phyloP scores from a whole-genome alignment of 2,888 invertebrate species.

The Ommatoiulus sabulosus region DNA sequence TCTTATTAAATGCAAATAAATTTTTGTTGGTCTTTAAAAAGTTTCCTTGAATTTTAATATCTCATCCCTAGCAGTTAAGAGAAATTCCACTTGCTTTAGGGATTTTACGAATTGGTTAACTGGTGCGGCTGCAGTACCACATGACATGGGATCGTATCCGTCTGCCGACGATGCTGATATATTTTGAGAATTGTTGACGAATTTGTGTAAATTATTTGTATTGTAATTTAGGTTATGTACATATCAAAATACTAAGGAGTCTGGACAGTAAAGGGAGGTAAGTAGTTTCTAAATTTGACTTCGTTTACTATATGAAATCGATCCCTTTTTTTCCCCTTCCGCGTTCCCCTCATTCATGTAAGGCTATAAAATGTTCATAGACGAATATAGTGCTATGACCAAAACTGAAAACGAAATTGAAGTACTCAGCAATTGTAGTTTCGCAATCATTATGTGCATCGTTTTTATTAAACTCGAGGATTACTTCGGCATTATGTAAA shows the following conservation, averaged over 20 bases:
- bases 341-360: background rate
- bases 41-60: background rate
- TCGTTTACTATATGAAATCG: background rate
- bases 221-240: background rate
- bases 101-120: background rate
- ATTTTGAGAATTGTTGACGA: background rate
- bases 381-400: background rate
- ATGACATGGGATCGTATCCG: slow-evolving; percentile 17
- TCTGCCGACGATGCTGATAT: background rate
- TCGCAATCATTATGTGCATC: background rate
- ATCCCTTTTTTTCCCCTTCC: background rate
- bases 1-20: too few relatives aligned
- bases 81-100: too few relatives aligned
- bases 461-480: background rate
- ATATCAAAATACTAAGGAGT: background rate
- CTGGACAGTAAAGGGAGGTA: background rate
- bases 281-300: background rate
- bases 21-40: too few relatives aligned
- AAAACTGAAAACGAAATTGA: background rate
- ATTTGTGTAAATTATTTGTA: background rate
- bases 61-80: background rate
- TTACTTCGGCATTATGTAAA: background rate
- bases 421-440: background rate
- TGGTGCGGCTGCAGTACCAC: background rate
- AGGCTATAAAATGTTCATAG: background rate